Conservation (phyloP, 2,113 vertebrate genomes). For the Macrotis lagotis region DNA sequence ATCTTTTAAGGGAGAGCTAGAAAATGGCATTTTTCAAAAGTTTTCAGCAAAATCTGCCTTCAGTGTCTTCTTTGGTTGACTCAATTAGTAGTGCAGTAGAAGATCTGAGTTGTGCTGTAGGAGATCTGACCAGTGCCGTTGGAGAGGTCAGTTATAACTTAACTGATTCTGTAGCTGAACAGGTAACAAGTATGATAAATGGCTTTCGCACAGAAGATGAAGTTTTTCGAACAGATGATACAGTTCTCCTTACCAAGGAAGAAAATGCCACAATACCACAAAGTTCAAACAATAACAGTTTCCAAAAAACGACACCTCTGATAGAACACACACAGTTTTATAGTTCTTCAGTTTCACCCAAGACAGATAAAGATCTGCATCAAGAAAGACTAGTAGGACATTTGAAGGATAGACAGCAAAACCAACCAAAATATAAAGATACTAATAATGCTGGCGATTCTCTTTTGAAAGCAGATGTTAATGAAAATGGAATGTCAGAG, state of each 20-base stretch:
- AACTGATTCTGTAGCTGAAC: slow-evolving; percentile 92
- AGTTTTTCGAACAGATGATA: slow-evolving; percentile 62
- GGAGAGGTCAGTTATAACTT: slow-evolving; percentile 90
- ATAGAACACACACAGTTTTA: slow-evolving; percentile 46
- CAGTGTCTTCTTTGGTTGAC: slow-evolving; percentile 92
- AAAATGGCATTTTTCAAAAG: slow-evolving; percentile 96
- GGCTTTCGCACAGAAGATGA: slow-evolving; percentile 87
- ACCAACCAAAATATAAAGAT: slow-evolving; percentile 27
- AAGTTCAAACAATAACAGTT: slow-evolving; percentile 36
- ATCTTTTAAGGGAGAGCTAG: slow-evolving; percentile 57
- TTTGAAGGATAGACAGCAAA: background rate
- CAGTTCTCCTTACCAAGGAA: slow-evolving; percentile 24
- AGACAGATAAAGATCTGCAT: slow-evolving; percentile 29
- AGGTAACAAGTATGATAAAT: slow-evolving; percentile 91
- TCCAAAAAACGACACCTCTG: slow-evolving; percentile 31
- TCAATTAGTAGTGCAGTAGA: slow-evolving; percentile 91
- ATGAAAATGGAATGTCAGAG: background rate
- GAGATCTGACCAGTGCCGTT: slow-evolving; percentile 89
- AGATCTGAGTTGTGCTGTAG: slow-evolving; percentile 91
- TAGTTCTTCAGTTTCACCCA: slow-evolving; percentile 21
- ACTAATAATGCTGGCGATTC: background rate
- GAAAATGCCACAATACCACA: background rate
- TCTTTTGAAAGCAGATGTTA: background rate
- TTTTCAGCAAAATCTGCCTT: slow-evolving; percentile 93
- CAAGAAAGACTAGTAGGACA: slow-evolving; percentile 39